Evolutionary conservation across 2,888 invertebrate species (phyloP).

Genomic region (Melipona beecheii): DNA sequence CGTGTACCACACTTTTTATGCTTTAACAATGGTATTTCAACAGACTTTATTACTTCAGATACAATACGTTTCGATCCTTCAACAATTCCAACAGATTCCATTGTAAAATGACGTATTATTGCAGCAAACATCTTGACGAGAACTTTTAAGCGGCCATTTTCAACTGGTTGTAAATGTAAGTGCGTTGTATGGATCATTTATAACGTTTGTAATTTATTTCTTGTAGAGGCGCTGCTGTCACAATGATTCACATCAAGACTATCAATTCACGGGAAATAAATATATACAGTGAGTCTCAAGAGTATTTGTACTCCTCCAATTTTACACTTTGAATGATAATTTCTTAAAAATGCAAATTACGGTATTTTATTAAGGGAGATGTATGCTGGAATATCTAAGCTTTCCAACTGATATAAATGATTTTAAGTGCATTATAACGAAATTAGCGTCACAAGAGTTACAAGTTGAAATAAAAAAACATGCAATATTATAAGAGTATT

Average conservation of each 20-base stretch:
- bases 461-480: no score
- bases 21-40: constrained; percentile 44
- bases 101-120: constrained; percentile 75
- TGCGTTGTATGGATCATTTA: constrained; percentile 13
- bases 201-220: constrained; percentile 23
- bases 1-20: constrained; percentile 47
- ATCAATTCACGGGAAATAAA: background rate
- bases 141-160: constrained; percentile 81
- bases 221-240: constrained; percentile 32
- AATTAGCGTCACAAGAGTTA: no score
- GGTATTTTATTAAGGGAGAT: no score
- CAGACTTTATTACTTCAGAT: constrained; percentile 46
- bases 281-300: background rate
- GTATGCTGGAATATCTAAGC: no score
- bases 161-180: constrained; percentile 46
- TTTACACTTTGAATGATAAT: no score
- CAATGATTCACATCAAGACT: background rate
- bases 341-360: no score
- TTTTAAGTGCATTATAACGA: no score
- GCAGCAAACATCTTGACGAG: constrained; percentile 60
- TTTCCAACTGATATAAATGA: no score
- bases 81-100: constrained; percentile 74
- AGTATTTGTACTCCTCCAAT: no score
- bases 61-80: constrained; percentile 64
- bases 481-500: no score